These are phyloP conservation scores for Poeciliopsis prolifica DNA, from an alignment of 2,113 vertebrate genomes.

Conservation along the genomic window DNA sequence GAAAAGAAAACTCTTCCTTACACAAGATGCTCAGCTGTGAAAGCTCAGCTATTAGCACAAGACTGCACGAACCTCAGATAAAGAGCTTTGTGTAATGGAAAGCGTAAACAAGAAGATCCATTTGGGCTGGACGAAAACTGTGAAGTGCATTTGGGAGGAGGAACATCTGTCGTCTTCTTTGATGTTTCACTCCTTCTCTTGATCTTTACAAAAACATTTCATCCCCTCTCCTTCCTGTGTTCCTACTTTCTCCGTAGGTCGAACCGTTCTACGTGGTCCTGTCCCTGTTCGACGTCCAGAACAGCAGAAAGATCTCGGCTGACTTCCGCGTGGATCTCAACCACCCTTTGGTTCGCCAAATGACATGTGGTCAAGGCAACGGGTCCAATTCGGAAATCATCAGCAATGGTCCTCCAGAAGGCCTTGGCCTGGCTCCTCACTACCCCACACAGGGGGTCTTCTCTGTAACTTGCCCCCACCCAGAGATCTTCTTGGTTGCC, in stretches of 20 bases:
- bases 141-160: constrained; percentile 39
- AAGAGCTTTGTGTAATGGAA: constrained; percentile 53
- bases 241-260: constrained; percentile 77
- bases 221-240: neutral
- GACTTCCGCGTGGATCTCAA: constrained; percentile 98
- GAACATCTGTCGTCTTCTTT: neutral
- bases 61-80: neutral
- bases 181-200: constrained; percentile 3
- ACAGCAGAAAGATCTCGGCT: constrained; percentile 93
- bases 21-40: constrained; percentile 35
- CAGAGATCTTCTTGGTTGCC: constrained; percentile 96
- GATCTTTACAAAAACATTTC: neutral
- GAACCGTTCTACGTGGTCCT: constrained; percentile 96
- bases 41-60: constrained; percentile 42
- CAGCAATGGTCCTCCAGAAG: constrained; percentile 65
- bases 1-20: constrained; percentile 2
- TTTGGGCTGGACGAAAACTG: constrained; percentile 39
- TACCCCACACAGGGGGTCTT: constrained; percentile 95
- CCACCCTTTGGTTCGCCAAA: constrained; percentile 87
- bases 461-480: constrained; percentile 94
- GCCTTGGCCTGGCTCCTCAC: constrained; percentile 80
- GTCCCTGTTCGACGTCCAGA: constrained; percentile 94
- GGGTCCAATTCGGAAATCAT: constrained; percentile 71
- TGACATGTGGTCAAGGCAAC: constrained; percentile 71
- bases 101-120: constrained; percentile 33